phyloP scores from a whole-genome alignment of 2,797 vertebrate genomes.

The Sternarchorhynchus goeldii region DNA sequence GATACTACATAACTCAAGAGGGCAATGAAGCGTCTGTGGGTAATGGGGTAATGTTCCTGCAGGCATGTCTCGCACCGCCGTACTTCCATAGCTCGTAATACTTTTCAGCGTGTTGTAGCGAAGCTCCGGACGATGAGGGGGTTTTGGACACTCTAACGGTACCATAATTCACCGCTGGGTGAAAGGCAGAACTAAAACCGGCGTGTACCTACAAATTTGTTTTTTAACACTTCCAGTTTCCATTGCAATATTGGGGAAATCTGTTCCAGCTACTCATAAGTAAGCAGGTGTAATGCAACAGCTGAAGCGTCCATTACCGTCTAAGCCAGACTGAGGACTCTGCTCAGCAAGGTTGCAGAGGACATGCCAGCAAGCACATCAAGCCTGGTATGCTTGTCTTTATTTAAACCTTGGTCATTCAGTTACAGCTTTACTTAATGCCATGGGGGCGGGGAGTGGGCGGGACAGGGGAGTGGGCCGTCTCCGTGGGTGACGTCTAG shows the following conservation, averaged over 20 bases:
- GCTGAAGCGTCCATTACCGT: constrained; percentile 31
- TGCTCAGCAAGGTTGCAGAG: constrained; percentile 33
- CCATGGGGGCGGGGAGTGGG: constrained; percentile 25
- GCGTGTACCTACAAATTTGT: constrained; percentile 7
- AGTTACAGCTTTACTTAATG: constrained; percentile 4
- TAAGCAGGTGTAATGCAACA: constrained; percentile 9
- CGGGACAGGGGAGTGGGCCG: too few relatives aligned
- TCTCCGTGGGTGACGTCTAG: too few relatives aligned
- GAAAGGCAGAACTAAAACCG: background rate
- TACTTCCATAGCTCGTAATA: constrained; percentile 19
- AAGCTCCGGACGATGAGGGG: constrained; percentile 4
- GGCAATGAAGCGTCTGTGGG: constrained; percentile 1
- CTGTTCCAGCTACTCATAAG: constrained; percentile 12
- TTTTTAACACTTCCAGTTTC: constrained; percentile 36
- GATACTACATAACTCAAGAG: constrained; percentile 18
- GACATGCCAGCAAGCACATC: constrained; percentile 52
- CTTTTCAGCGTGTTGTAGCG: constrained; percentile 5
- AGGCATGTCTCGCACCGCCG: background rate
- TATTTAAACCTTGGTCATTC: constrained; percentile 39
- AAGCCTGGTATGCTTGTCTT: constrained; percentile 48
- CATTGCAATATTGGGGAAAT: constrained; percentile 31
- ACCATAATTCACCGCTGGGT: constrained; percentile 3
- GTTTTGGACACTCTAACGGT: constrained; percentile 14
- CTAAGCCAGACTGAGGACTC: constrained; percentile 34
- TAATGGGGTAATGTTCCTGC: constrained; percentile 14